These are phyloP conservation scores for Alaudala cheleensis DNA, from an alignment of 2,113 vertebrate genomes.

Conservation along the genomic window DNA sequence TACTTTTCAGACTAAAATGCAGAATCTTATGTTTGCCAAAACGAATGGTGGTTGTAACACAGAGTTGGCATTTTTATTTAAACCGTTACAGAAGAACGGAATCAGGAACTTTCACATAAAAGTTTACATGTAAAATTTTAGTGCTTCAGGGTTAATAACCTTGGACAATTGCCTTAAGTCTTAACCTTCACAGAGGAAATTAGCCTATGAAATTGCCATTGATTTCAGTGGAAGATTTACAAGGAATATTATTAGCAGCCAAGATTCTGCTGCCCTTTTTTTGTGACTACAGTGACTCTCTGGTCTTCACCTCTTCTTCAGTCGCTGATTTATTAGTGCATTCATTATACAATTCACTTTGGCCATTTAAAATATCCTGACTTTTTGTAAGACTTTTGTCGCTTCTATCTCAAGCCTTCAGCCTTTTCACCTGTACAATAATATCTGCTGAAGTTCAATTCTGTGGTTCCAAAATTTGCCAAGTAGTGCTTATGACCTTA, in stretches of 20 bases:
- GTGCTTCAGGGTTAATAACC: not conserved
- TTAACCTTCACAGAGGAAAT: not conserved
- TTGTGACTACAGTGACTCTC: not conserved
- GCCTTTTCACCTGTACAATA: not conserved
- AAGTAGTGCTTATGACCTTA: fast-evolving
- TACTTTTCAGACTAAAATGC: not conserved
- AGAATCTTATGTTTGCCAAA: not conserved
- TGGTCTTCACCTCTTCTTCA: not conserved
- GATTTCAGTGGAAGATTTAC: not conserved
- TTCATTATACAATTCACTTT: not conserved
- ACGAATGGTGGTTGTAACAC: not conserved
- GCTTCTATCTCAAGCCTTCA: not conserved
- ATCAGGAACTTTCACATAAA: not conserved
- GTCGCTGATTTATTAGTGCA: fast-evolving
- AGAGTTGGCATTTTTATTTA: not conserved
- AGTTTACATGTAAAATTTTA: not conserved
- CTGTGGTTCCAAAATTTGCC: not conserved
- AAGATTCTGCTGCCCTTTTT: not conserved
- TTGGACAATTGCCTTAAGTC: not conserved
- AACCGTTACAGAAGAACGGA: not conserved
- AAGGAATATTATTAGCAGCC: not conserved
- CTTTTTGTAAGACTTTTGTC: not conserved
- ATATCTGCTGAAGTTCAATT: not conserved
- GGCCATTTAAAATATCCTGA: fast-evolving
- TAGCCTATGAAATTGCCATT: not conserved